Conservation (phyloP, 2,797 vertebrate genomes). For the Pantherophis alleghaniensis region DNA sequence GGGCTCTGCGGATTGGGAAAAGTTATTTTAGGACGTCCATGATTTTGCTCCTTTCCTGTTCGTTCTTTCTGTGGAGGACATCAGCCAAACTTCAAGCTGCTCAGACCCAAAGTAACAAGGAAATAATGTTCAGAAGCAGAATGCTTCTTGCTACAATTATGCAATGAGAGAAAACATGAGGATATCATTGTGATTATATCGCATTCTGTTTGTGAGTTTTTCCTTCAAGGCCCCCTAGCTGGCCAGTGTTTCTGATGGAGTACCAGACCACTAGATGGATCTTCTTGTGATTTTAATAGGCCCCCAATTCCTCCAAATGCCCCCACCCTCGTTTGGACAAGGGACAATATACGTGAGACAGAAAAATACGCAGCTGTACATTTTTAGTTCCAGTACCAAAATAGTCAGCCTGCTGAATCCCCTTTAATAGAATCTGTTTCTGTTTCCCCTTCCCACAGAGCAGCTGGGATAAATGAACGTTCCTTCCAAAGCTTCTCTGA, state of each 20-base stretch:
- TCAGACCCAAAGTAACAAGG: neutral
- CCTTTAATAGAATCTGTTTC: neutral
- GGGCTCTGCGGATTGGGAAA: neutral
- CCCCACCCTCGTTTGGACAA: neutral
- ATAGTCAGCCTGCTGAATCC: neutral
- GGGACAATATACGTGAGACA: neutral
- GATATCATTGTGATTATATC: neutral
- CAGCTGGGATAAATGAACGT: neutral
- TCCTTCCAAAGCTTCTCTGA: neutral
- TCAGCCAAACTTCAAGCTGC: neutral
- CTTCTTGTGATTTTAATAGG: neutral
- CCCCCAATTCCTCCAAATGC: neutral
- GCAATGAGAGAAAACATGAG: neutral
- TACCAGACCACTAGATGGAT: neutral
- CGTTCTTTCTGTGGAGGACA: neutral
- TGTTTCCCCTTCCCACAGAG: neutral
- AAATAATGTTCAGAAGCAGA: neutral
- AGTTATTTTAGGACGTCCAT: neutral
- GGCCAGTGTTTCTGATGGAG: neutral
- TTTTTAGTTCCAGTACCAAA: neutral
- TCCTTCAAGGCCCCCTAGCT: neutral
- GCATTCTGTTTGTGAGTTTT: neutral
- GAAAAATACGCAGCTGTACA: neutral
- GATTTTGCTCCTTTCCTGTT: neutral
- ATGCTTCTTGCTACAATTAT: neutral